These are phyloP conservation scores for Gortyna flavago DNA, from an alignment of 2,888 invertebrate species.

Conservation along the genomic window DNA sequence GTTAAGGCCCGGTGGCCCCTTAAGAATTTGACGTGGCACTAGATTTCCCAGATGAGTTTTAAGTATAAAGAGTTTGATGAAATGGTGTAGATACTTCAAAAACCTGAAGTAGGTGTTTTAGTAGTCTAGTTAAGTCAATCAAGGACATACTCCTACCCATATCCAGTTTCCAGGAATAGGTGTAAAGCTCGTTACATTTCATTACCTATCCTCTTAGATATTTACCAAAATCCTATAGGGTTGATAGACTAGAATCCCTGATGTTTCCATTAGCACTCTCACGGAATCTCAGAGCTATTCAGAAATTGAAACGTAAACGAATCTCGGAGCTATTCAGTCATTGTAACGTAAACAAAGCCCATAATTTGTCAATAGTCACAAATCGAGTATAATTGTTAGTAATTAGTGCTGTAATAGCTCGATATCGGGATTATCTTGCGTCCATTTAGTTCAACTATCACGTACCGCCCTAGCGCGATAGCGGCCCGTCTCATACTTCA, in stretches of 20 bases:
- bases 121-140: not conserved
- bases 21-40: conserved; percentile 24
- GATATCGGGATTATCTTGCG: conserved; percentile 38
- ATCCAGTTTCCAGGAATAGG: conserved; percentile 8
- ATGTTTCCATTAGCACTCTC: conserved; percentile 11
- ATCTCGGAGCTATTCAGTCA: conserved; percentile 17
- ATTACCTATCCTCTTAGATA: conserved; percentile 23
- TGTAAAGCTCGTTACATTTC: conserved; percentile 13
- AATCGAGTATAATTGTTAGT: conserved; percentile 48
- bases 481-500: conserved; percentile 44
- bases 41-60: conserved; percentile 45
- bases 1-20: not conserved
- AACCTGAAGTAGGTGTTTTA: conserved; percentile 10
- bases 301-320: no score
- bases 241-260: not conserved
- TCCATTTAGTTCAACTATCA: conserved; percentile 63
- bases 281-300: conserved; percentile 15
- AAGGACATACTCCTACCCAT: not conserved
- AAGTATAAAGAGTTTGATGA: conserved; percentile 12
- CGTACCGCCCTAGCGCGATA: conserved; percentile 48
- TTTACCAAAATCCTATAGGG: conserved; percentile 22
- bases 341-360: conserved; percentile 31
- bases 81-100: conserved; percentile 17
- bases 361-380: conserved; percentile 42
- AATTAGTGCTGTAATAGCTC: conserved; percentile 50